Conservation (phyloP, 35 echinoderm and acorn worm genomes). For the Stichopus chloronotus region DNA sequence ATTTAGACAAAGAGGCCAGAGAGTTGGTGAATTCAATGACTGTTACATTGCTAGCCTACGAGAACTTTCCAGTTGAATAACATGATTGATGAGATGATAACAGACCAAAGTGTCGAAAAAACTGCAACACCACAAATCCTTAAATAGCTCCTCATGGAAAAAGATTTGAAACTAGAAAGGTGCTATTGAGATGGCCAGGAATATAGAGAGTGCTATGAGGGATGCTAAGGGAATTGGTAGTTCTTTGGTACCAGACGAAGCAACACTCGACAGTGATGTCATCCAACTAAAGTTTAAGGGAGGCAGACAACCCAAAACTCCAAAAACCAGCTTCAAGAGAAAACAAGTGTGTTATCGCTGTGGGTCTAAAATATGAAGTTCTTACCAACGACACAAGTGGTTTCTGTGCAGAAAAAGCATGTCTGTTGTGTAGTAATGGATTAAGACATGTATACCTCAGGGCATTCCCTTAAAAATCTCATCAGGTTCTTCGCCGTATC, state of each 20-base stretch:
- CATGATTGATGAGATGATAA: neutral
- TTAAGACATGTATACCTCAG: no score
- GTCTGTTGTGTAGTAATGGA: neutral
- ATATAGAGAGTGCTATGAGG: conserved; percentile 6
- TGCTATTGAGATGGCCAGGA: neutral
- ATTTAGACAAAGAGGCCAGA: no score
- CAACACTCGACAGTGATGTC: neutral
- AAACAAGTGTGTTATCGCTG: conserved; percentile 12
- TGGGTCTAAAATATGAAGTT: neutral
- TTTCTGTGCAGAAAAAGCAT: neutral
- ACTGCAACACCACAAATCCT: neutral
- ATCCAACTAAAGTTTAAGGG: neutral
- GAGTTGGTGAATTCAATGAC: no score
- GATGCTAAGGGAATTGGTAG: neutral
- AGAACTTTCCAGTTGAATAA: neutral
- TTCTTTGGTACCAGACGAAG: neutral
- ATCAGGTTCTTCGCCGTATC: no score
- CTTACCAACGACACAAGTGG: neutral
- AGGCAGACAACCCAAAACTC: neutral
- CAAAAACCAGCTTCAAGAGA: neutral
- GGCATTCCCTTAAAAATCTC: no score
- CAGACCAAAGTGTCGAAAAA: conserved; percentile 4
- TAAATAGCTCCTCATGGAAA: neutral
- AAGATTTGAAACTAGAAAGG: neutral
- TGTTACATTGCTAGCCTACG: no score